These are phyloP conservation scores for Cataglyphis rosenhaueri DNA, from an alignment of 2,888 invertebrate species.

Conservation along the genomic window DNA sequence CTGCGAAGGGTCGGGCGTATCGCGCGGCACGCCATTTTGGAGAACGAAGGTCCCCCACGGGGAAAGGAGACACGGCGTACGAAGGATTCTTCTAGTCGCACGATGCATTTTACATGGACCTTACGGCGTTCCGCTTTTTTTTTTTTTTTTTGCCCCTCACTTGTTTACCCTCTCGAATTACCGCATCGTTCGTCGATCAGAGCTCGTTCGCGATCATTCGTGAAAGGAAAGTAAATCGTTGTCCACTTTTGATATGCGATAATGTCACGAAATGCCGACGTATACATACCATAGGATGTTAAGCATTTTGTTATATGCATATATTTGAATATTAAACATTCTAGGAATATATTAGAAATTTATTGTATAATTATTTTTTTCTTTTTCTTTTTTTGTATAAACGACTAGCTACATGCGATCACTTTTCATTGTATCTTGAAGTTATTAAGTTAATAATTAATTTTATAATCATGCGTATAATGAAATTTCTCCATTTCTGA, in stretches of 20 bases:
- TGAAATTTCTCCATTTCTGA: background rate
- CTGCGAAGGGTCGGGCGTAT: slow-evolving; percentile 58
- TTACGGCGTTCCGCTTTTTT: slow-evolving; percentile 49
- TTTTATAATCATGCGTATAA: background rate
- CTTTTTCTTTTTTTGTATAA: background rate
- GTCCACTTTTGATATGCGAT: background rate
- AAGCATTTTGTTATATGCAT: background rate
- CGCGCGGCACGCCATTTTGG: slow-evolving; percentile 81
- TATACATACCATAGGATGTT: background rate
- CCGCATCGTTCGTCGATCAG: slow-evolving; percentile 49
- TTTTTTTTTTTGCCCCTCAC: slow-evolving; percentile 63
- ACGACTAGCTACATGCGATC: background rate
- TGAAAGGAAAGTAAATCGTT: slow-evolving; percentile 23
- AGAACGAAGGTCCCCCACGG: slow-evolving; percentile 74
- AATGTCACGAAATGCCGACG: background rate
- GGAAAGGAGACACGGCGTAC: slow-evolving; percentile 64
- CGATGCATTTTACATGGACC: slow-evolving; percentile 69
- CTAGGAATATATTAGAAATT: background rate
- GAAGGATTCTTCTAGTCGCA: slow-evolving; percentile 71
- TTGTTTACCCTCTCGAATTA: slow-evolving; percentile 67
- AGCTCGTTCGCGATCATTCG: slow-evolving; percentile 22
- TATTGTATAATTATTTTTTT: background rate
- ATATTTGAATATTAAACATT: background rate
- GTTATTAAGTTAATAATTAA: background rate
- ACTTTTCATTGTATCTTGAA: background rate